A percentile compares a stretch with the other conserved stretches of the same genome.
These are phyloP conservation scores for Saxicola maurus DNA, from an alignment of 2,797 vertebrate genomes.

Conservation along the genomic window DNA sequence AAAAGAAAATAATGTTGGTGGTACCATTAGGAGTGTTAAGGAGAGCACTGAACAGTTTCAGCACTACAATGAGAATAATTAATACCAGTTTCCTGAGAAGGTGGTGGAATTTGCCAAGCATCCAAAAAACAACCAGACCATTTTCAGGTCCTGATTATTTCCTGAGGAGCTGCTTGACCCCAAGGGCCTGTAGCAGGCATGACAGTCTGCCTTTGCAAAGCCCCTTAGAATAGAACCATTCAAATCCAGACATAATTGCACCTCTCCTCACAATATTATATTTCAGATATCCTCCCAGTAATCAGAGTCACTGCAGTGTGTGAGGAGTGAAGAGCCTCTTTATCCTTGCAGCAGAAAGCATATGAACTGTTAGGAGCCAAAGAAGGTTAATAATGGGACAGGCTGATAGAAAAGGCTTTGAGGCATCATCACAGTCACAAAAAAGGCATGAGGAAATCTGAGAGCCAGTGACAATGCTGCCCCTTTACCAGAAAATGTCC, in stretches of 20 bases:
- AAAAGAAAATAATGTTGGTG: not conserved
- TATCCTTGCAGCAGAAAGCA: constrained; percentile 41
- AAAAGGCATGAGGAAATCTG: constrained; percentile 37
- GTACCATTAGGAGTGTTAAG: not conserved
- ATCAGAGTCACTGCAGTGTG: constrained; percentile 41
- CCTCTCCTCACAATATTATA: constrained; percentile 40
- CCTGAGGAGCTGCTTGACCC: constrained; percentile 35
- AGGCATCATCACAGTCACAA: constrained; percentile 2
- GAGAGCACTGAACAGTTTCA: not conserved
- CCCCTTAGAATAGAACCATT: constrained; percentile 48
- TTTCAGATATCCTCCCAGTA: constrained; percentile 35
- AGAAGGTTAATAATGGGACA: constrained; percentile 34
- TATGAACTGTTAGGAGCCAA: not conserved
- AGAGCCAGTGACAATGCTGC: not conserved
- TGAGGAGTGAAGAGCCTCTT: constrained; percentile 57
- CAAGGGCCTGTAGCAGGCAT: not conserved
- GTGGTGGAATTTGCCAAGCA: constrained; percentile 20
- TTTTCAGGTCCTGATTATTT: constrained; percentile 30
- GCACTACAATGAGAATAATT: not conserved
- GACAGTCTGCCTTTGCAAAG: constrained; percentile 17
- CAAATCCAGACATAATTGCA: constrained; percentile 46
- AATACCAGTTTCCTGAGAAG: constrained; percentile 9
- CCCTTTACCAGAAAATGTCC: constrained; percentile 24
- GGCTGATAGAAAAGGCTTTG: constrained; percentile 54
- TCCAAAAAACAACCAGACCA: constrained; percentile 2